Evolutionary conservation across 2,888 invertebrate species (phyloP).

Genomic region (Folsomia manolachei): DNA sequence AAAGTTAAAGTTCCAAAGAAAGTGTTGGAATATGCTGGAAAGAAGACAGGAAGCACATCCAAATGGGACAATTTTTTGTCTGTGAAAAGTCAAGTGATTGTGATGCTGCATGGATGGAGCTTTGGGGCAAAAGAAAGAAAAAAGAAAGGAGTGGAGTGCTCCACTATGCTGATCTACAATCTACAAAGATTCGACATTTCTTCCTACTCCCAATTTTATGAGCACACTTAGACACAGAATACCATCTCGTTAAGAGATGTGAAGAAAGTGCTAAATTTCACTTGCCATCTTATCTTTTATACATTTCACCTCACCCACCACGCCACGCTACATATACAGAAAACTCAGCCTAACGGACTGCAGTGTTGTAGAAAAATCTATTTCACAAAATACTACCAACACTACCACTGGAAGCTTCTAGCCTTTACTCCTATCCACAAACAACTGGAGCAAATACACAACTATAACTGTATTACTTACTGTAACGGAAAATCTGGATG

Average conservation of each 20-base stretch:
- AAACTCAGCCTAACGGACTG: background rate
- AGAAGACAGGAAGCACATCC: background rate
- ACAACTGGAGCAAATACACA: constrained; percentile 17
- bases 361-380: too few species aligned
- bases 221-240: background rate
- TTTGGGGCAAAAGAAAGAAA: background rate
- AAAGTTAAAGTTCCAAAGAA: background rate
- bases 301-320: background rate
- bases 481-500: constrained; percentile 31
- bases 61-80: background rate
- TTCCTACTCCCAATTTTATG: background rate
- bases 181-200: background rate
- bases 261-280: background rate
- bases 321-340: background rate
- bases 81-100: background rate
- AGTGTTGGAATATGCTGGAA: background rate
- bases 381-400: background rate
- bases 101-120: background rate
- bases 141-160: background rate
- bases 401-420: too few species aligned
- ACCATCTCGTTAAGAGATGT: background rate
- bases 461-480: constrained; percentile 4
- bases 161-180: background rate
- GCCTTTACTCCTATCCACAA: background rate
- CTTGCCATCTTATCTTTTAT: background rate